Percentiles rank a stretch among this genome's conserved stretches.
These are phyloP conservation scores for Oryzias curvinotus DNA, from an alignment of 2,113 vertebrate species.

Conservation along the genomic window DNA sequence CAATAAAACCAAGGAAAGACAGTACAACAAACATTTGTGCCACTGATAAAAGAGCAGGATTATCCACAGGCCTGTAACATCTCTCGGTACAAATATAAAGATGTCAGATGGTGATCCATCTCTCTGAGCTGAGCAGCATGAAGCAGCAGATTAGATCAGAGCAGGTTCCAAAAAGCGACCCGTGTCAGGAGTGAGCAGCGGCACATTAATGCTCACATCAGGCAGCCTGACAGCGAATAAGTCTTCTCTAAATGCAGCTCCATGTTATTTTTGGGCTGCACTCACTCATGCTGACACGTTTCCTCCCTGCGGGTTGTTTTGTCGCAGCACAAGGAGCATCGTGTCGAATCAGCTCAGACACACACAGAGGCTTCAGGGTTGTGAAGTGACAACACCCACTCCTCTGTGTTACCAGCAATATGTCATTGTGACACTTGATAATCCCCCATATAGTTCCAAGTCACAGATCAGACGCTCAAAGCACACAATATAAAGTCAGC, in stretches of 20 bases:
- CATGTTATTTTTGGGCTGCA: conserved; percentile 21
- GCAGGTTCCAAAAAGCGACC: too few relatives aligned
- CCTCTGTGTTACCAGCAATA: conserved; percentile 59
- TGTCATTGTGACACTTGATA: conserved; percentile 75
- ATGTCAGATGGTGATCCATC: too few relatives aligned
- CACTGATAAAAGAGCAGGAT: too few relatives aligned
- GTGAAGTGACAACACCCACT: conserved; percentile 51
- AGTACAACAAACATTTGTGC: too few relatives aligned
- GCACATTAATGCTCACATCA: conserved; percentile 42
- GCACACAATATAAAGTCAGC: conserved; percentile 21
- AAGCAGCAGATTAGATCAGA: too few relatives aligned
- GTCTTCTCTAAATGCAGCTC: conserved; percentile 35
- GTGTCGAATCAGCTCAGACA: conserved; percentile 23
- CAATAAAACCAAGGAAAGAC: too few relatives aligned
- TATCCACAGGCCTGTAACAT: too few relatives aligned
- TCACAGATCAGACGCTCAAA: conserved; percentile 41
- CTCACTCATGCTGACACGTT: conserved; percentile 38
- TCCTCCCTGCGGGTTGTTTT: conserved; percentile 34
- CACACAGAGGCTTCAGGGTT: conserved; percentile 38
- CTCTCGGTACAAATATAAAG: too few relatives aligned
- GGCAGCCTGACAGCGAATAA: conserved; percentile 33
- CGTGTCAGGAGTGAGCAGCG: conserved; percentile 4
- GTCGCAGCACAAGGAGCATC: conserved; percentile 24
- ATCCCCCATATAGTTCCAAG: conserved; percentile 66
- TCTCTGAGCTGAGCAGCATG: too few relatives aligned